phyloP scores from a whole-genome alignment of 2,113 vertebrate species.

The Symphodus melops region DNA sequence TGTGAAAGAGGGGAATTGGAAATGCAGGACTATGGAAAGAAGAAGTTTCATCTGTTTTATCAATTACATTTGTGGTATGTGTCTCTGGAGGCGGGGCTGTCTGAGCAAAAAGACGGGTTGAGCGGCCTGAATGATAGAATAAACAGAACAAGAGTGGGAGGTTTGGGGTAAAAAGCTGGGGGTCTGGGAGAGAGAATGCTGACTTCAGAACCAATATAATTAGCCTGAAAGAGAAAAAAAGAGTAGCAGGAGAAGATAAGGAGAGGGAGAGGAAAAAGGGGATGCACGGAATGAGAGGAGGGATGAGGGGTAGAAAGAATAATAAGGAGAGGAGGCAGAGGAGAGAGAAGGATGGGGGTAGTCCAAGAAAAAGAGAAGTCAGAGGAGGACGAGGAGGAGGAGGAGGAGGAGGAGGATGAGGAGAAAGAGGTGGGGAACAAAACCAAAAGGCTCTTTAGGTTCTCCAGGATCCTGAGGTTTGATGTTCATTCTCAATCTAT shows the following conservation, averaged over 20 bases:
- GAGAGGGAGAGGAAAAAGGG: neutral
- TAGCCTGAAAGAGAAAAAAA: slow-evolving; percentile 14
- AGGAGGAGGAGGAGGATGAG: slow-evolving; percentile 19
- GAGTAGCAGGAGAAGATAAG: slow-evolving; percentile 10
- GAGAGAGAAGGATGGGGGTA: slow-evolving; percentile 27
- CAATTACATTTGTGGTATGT: slow-evolving; percentile 74
- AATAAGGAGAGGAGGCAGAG: slow-evolving; percentile 31
- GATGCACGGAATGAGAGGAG: slow-evolving; percentile 20
- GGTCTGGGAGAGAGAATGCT: slow-evolving; percentile 43
- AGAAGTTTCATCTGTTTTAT: slow-evolving; percentile 71
- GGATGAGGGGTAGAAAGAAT: slow-evolving; percentile 18
- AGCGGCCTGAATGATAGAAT: slow-evolving; percentile 55
- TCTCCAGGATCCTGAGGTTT: slow-evolving; percentile 76
- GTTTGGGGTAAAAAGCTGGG: slow-evolving; percentile 20
- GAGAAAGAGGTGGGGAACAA: slow-evolving; percentile 40
- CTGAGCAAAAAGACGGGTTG: slow-evolving; percentile 35
- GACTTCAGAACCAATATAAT: slow-evolving; percentile 43
- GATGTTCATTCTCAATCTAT: slow-evolving; percentile 47
- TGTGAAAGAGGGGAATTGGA: slow-evolving; percentile 49
- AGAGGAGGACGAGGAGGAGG: slow-evolving; percentile 17
- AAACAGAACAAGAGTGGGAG: slow-evolving; percentile 62
- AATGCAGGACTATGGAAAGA: slow-evolving; percentile 51
- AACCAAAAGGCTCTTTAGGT: slow-evolving; percentile 73
- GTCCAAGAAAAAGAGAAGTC: slow-evolving; percentile 42
- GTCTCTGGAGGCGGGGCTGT: slow-evolving; percentile 56